These are phyloP conservation scores for Podabrus alpinus DNA, from an alignment of 2,888 invertebrate genomes.

Conservation along the genomic window DNA sequence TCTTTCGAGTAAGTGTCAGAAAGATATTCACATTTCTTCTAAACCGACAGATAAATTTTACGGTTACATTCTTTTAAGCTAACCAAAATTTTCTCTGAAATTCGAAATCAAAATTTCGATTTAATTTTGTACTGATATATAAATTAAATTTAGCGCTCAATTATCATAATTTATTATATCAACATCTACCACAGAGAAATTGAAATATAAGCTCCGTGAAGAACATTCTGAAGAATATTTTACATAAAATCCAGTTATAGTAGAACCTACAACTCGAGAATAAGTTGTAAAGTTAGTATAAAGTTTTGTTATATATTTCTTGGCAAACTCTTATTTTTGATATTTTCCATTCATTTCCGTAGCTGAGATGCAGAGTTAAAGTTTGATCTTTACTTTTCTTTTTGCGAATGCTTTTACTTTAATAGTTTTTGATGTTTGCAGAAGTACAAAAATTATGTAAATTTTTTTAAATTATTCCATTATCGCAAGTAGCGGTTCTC, in stretches of 20 bases:
- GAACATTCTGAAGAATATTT: background rate
- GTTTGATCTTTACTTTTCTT: background rate
- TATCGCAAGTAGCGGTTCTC: background rate
- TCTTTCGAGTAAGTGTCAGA: background rate
- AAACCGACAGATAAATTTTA: background rate
- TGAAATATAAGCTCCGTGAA: background rate
- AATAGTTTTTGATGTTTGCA: background rate
- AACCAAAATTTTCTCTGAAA: too few relatives aligned
- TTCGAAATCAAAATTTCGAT: too few relatives aligned
- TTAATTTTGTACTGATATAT: background rate
- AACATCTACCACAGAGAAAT: background rate
- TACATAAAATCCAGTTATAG: background rate
- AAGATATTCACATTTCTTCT: background rate
- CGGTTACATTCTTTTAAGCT: background rate
- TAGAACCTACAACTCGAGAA: background rate
- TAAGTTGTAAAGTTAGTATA: background rate
- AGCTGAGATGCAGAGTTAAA: background rate
- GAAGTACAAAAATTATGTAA: background rate
- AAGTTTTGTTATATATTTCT: background rate
- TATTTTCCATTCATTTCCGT: background rate
- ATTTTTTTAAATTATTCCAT: background rate
- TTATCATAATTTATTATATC: background rate
- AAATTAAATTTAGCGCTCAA: background rate
- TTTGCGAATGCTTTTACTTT: background rate
- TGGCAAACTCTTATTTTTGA: background rate